Evolutionary conservation across 2,888 invertebrate genomes (phyloP), one percentile per base, ranked within the genome.

Genomic region (Celastrina argiolus): DNA sequence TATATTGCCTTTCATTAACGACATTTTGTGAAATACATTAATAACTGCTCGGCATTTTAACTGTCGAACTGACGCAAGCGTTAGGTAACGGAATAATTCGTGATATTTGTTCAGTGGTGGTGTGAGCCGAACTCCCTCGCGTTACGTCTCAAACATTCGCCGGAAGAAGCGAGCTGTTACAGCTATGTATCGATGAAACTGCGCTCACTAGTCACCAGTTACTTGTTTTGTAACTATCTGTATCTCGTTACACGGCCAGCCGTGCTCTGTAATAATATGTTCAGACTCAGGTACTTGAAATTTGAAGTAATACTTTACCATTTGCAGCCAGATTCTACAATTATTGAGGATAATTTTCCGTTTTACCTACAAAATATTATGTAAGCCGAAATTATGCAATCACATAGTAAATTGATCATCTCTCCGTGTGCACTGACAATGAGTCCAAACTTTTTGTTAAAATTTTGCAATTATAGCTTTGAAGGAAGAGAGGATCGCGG

Each of bases 61-160:
- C 51, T 51, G 22, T 51, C 12, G 22, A 51, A 12, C 51, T 51
- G 22, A 12, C 14, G 51, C 51, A 51, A 51, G 22, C 10, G 22
- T 51, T 51, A 26, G 22, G 51, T 51, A 51, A 51, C 14, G 51
- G 51, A 51, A 51, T 26, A 51, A 51, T 51, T 51, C 51, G 22
- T 26, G 22, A 12, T 51, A 26, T 51, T 51, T 22, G 22, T 1
- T 18, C 5, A 14, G 22, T 14, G 51, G 14, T 26, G 8, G 8
- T 36, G 12, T 12, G 36, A 36, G 36, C 36, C 51, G 22, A n/a
- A 45, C 45, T 16, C 18, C 18, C 45, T 18, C 10, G 45, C 16
- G 18, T 45, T 18, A 45, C 45, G 45, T 45, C 45, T 45, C 8
- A 45, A 45, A 16, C 45, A 18, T 18, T 16, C 51, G 22, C 22